Base-by-base conservation (phyloP, 2,888 invertebrate genomes). In the Pherbina coryleti region DNA sequence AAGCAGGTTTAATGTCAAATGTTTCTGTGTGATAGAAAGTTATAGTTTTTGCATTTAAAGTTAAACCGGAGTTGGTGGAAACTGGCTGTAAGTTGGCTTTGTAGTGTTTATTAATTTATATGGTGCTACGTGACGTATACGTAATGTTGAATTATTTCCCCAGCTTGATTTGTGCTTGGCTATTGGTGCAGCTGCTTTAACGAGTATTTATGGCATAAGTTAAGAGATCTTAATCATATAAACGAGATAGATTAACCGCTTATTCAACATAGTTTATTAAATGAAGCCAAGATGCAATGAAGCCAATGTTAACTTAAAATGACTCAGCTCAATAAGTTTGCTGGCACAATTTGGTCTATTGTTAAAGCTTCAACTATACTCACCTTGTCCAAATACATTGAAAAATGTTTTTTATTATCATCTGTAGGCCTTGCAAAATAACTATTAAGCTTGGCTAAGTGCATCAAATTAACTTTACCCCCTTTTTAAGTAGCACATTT, bases 1-100 rank as follows among this genome's bases (percentile, higher is more conserved):
- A n/a, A 69, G 69, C 55, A 28, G 34, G 55, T 31, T 71, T 53
- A 55, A 55, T 71, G 71, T 71, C 71, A 71, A 55, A 71, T 34
- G 1, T 53, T 55, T 53, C 55, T n/a, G 31, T 34, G 28, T 55
- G 17, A 51, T 71, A 34, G 31, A 71, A 71, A 55, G 71, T 31
- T 19, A 31, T 19, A 31, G 14, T 53, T 66, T 44, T 44, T 44
- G 44, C 14, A 14, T 44, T 67, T 69, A 19, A 69, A 69, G 69
- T 69, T 28, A 51, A 69, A 69, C 69, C n/a, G n/a, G 51, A 49
- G 51, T 69, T 28, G 64, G 14, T 37, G 31, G 28, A 34, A 31
- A 34, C n/a, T 8, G 37, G 34, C 64, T 34, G 64, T 64, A 37
- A 37, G 28, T 31, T 64, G 28, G n/a, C 17, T 64, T 64, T 34